A percentile compares a stretch with the other conserved stretches of the same genome.
phyloP scores from a whole-genome alignment of 2,797 vertebrate genomes.

The Amphiprion clarkii region DNA sequence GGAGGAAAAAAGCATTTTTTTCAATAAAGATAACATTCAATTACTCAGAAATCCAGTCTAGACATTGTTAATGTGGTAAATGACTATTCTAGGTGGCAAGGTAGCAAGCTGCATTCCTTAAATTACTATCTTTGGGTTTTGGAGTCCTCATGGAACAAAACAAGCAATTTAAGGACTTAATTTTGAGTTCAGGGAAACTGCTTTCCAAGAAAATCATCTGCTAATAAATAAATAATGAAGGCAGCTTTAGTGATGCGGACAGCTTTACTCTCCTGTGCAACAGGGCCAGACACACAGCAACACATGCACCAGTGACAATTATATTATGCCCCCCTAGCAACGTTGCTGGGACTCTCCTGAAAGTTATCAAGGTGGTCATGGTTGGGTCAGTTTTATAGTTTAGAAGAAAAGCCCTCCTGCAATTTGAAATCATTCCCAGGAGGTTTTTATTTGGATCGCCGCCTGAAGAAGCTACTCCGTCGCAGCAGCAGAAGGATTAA shows the following conservation, averaged over 20 bases:
- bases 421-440: neutral
- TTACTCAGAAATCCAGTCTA: no score
- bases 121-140: neutral
- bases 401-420: fast-evolving
- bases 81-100: no score
- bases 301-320: neutral
- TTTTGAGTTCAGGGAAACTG: neutral
- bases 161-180: neutral
- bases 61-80: no score
- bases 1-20: no score
- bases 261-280: neutral
- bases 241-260: neutral
- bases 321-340: neutral
- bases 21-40: no score
- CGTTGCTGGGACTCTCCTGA: neutral
- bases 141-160: neutral
- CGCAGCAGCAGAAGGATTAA: neutral
- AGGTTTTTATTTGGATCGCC: neutral
- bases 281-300: neutral
- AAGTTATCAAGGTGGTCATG: neutral
- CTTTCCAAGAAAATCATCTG: neutral
- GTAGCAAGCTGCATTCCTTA: neutral
- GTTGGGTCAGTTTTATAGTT: neutral
- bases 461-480: neutral
- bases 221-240: neutral